Evolutionary conservation across 1,140 invertebrate genomes (phyloP), one percentile per base, ranked within the genome.

Genomic region (Drosophila albomicans): DNA sequence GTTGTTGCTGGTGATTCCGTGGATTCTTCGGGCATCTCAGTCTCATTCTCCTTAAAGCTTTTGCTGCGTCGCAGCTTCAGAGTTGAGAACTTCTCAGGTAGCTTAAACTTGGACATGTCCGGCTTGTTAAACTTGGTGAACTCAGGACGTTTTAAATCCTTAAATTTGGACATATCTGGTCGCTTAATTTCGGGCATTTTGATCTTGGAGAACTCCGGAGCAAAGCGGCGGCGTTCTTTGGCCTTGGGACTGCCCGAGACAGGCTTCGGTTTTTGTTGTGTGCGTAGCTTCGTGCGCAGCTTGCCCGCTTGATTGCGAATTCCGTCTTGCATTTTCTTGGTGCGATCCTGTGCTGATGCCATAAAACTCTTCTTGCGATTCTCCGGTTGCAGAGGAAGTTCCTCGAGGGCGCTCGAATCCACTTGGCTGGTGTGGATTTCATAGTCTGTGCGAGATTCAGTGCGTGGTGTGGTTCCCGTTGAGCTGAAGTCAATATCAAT

Each of bases 391-490:
- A 95, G 91, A 0, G 95, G 95, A 65, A 95, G 90, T 69, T 95
- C 94, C 88, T 95, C 95, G 54, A 95, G 93, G 32, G 93, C 94
- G 46, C 94, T 94, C 15, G 95, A 94, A 90, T 96, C 95, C 61
- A 95, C 94, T 93, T 96, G 95, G 91, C 94, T 95, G 43, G 95
- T 95, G 77, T 95, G 95, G 62, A 95, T 92, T 91, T 96, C 95
- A 90, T 94, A 94, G 81, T 95, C 95, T 13, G 94, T 95, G 76
- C 94, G 94, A 25, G 95, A 95, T 78, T 94, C 94, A 30, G 94
- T 93, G 13, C 93, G 94, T 46, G 94, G 94, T 48, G 94, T 94
- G 5, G 94, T 85, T 25, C 61, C 78, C 16, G 65, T 71, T 7
- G 91, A 91, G 52, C 87, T 92, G 20, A 89, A 72, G 35, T 85